Evolutionary conservation across 2,797 vertebrate genomes (phyloP), one percentile per base, ranked within the genome.

Genomic region (Smutsia temminckii): DNA sequence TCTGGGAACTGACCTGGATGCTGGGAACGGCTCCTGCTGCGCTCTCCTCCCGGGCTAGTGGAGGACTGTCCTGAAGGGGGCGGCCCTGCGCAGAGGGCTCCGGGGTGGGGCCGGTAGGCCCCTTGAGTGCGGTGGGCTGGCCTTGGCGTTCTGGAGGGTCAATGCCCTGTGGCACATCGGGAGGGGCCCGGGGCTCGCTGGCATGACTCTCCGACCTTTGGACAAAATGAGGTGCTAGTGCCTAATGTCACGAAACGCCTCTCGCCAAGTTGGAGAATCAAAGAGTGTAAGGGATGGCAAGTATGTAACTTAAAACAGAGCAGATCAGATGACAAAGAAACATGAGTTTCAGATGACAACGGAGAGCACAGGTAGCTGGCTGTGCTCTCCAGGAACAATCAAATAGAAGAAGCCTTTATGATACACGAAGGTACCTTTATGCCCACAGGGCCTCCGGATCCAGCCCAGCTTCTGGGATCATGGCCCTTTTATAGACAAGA

Each of bases 1-100:
- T 8, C 25, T 8, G 64, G 9, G n/a, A 46, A 97, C 97, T 96
- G 84, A 97, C 97, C 96, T 96, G 87, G 51, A 66, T 93, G 51
- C 42, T 8, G 16, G 75, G 27, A 55, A 79, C 63, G 66, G 94
- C 20, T 95, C 40, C 42, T n/a, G 93, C 25, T 2, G 40, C 16
- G 46, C 32, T 89, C 42, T 57, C 69, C 77, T 89, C 51, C 9
- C 8, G 78, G 63, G 61, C 64, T 86, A 80, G 0, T 0, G 94
- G 57, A 42, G 53, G 29, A 89, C 63, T 53, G 91, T 79, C 75
- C 0, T 5, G 57, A 32, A 23, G n/a, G 49, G 25, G n/a, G 89
- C 0, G 0, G 93, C 17, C 25, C 51, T 13, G n/a, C 0, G 13
- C 37, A 37, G 40, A 81, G 1, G 75, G 72, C 79, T 68, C 57